Conservation (phyloP, 2,888 invertebrate genomes). For the Brenthis hecate region DNA sequence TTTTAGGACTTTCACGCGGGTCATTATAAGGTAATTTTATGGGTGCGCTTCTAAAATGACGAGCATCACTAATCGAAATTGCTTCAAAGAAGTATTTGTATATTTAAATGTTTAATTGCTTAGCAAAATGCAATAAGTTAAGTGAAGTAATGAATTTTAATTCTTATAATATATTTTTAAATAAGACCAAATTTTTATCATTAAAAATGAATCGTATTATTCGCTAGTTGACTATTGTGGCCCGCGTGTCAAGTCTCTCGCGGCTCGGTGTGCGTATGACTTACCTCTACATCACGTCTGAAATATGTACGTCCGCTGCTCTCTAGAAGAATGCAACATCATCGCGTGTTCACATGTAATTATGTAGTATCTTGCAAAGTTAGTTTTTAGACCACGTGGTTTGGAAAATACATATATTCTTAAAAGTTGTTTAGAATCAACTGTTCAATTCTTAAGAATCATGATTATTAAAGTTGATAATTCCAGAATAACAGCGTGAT, state of each 20-base stretch:
- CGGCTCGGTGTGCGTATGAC: conserved; percentile 41
- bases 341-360: background rate
- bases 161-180: conserved; percentile 17
- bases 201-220: conserved; percentile 31
- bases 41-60: conserved; percentile 33
- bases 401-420: background rate
- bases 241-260: conserved; percentile 49
- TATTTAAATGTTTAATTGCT: conserved; percentile 30
- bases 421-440: conserved; percentile 28
- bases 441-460: conserved; percentile 35
- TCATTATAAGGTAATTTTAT: conserved; percentile 47
- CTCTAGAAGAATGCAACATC: conserved; percentile 1
- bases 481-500: conserved; percentile 7
- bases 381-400: background rate
- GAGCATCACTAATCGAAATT: conserved; percentile 30
- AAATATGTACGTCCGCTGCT: background rate
- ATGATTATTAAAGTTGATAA: conserved; percentile 13
- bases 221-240: conserved; percentile 48
- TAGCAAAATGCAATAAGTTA: conserved; percentile 36
- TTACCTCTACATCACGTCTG: conserved; percentile 8
- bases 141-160: conserved; percentile 26
- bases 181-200: conserved; percentile 23
- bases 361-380: background rate
- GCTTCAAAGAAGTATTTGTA: conserved; percentile 32
- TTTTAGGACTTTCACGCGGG: conserved; percentile 61